Percentiles rank a stretch among this genome's conserved stretches.
Evolutionary conservation across 2,888 invertebrate species (phyloP).

Genomic region (Melitaea athalia): DNA sequence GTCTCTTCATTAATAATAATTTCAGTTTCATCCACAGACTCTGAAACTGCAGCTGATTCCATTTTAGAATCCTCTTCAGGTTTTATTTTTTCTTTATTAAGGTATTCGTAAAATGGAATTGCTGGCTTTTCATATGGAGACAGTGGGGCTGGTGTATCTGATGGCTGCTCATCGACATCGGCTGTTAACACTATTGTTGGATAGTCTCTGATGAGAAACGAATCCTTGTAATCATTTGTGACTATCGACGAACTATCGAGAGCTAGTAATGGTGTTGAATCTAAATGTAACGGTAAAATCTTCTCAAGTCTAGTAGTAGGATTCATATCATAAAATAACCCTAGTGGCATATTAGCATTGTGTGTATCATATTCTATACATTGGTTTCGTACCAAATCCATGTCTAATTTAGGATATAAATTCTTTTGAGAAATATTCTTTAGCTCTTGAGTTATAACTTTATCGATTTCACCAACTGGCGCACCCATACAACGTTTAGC

Average conservation of each 20-base stretch:
- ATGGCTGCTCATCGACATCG: conserved; percentile 15
- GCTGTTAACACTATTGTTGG: conserved; percentile 5
- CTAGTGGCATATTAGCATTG: too few relatives aligned
- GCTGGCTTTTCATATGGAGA: conserved; percentile 31
- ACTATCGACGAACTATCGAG: conserved; percentile 8
- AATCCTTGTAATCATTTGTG: conserved; percentile 22
- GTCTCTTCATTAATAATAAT: conserved; percentile 21
- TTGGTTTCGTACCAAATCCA: not conserved
- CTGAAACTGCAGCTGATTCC: conserved; percentile 10
- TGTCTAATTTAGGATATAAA: not conserved
- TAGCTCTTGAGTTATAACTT: conserved; percentile 39
- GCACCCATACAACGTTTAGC: conserved; percentile 41
- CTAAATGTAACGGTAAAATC: conserved; percentile 26
- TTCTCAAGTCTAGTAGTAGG: conserved; percentile 9
- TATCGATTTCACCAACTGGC: conserved; percentile 39
- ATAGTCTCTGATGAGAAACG: conserved; percentile 10
- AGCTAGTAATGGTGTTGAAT: conserved; percentile 23
- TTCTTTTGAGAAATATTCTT: conserved; percentile 24
- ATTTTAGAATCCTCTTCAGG: conserved; percentile 22
- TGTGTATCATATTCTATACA: not conserved
- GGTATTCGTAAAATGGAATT: conserved; percentile 32
- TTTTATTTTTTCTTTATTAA: conserved; percentile 26
- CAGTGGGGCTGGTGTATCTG: conserved; percentile 23
- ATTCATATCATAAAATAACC: not conserved
- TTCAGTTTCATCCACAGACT: conserved; percentile 17